Evolutionary conservation across 1,140 invertebrate species (phyloP).

Genomic region (Limonius californicus): DNA sequence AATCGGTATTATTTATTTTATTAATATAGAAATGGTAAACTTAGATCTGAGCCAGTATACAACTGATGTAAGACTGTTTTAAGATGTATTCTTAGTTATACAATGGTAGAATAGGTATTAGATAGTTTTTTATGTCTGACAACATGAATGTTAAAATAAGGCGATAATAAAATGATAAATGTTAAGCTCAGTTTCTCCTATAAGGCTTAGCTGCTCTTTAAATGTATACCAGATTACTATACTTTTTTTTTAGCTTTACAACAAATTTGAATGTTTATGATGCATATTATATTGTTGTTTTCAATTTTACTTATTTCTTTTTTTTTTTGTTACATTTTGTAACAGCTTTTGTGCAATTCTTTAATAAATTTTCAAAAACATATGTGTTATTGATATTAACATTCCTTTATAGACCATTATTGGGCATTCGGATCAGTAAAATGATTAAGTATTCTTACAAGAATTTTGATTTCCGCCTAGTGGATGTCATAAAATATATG

Average conservation of each 20-base stretch:
- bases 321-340: background rate
- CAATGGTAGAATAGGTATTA: background rate
- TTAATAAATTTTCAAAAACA: background rate
- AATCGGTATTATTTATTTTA: constrained; percentile 8
- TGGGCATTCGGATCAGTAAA: background rate
- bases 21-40: background rate
- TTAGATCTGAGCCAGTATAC: constrained; percentile 11
- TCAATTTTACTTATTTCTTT: background rate
- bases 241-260: background rate
- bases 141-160: background rate
- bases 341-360: background rate
- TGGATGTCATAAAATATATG: too few species aligned
- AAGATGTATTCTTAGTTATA: constrained; percentile 7
- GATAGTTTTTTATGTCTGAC: background rate
- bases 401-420: background rate
- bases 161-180: background rate
- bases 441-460: too few species aligned
- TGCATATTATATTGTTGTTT: background rate
- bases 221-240: background rate
- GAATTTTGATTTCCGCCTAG: too few species aligned
- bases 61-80: constrained; percentile 11
- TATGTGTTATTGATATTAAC: background rate
- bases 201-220: background rate
- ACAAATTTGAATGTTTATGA: too few species aligned
- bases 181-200: too few species aligned